Percentiles rank a stretch among this genome's conserved stretches.
phyloP scores from a whole-genome alignment of 2,888 invertebrate species.

The Ichneumon xanthorius region DNA sequence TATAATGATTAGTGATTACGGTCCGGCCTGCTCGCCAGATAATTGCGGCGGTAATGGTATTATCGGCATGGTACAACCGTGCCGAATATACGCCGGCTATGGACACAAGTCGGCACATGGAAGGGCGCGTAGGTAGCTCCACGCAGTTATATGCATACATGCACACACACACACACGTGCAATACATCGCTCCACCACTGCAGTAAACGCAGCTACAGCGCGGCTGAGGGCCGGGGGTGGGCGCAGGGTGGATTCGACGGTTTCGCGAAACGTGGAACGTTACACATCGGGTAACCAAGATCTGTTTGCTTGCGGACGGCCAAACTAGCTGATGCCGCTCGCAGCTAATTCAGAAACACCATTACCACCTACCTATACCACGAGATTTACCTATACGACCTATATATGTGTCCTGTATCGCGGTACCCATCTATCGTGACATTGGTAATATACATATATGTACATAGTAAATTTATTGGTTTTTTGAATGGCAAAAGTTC shows the following conservation, averaged over 20 bases:
- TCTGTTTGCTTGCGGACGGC: constrained; percentile 84
- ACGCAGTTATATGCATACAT: constrained; percentile 7
- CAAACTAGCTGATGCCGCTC: constrained; percentile 80
- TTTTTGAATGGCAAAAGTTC: too few species aligned
- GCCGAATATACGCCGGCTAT: not conserved
- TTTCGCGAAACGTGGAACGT: constrained; percentile 80
- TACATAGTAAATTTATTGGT: not conserved
- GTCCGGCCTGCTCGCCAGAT: not conserved
- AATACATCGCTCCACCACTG: constrained; percentile 35
- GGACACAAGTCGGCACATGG: constrained; percentile 31
- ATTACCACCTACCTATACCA: constrained; percentile 80
- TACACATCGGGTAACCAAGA: constrained; percentile 84
- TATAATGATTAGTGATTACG: constrained; percentile 23
- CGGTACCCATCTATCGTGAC: not conserved
- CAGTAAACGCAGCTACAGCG: constrained; percentile 54
- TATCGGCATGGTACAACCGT: constrained; percentile 11
- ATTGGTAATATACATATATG: not conserved
- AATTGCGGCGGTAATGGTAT: constrained; percentile 34
- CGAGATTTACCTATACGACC: constrained; percentile 44
- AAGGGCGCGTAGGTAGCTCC: not conserved
- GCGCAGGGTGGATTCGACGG: constrained; percentile 70
- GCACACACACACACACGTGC: not conserved
- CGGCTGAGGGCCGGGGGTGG: constrained; percentile 59
- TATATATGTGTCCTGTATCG: constrained; percentile 2
- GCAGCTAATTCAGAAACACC: constrained; percentile 84